Evolutionary conservation across 1,140 invertebrate genomes (phyloP).

Genomic region (Halesus radiatus): DNA sequence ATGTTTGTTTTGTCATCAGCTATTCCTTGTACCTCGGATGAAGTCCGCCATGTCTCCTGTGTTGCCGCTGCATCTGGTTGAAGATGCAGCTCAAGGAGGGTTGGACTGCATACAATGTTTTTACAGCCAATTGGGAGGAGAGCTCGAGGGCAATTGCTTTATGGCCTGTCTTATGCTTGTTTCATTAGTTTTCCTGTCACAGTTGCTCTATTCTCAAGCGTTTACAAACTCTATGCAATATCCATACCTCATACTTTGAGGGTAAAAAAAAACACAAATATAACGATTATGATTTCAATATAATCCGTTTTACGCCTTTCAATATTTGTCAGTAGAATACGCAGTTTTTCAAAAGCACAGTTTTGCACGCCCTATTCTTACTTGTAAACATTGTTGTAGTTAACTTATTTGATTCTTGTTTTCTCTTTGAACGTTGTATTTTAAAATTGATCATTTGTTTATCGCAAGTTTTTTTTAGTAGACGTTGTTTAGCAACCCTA

Average conservation of each 20-base stretch:
- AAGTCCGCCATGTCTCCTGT: conserved; percentile 22
- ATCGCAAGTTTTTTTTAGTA: conserved; percentile 34
- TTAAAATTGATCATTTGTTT: conserved; percentile 36
- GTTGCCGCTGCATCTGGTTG: conserved; percentile 6
- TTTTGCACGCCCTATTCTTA: conserved; percentile 39
- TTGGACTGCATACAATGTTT: conserved; percentile 35
- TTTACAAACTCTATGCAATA: conserved; percentile 3
- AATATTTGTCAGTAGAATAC: conserved; percentile 25
- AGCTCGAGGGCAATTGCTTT: conserved; percentile 25
- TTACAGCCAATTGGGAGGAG: conserved; percentile 38
- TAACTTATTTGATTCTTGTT: conserved; percentile 28
- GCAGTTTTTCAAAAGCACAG: conserved; percentile 34
- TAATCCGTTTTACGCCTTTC: conserved; percentile 19
- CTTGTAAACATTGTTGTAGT: conserved; percentile 32
- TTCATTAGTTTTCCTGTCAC: conserved; percentile 27
- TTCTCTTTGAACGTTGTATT: conserved; percentile 38
- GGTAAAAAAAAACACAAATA: background rate
- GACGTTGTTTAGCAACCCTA: conserved; percentile 46
- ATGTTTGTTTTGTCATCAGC: conserved; percentile 37
- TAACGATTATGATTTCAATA: conserved; percentile 1
- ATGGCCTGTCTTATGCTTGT: conserved; percentile 38
- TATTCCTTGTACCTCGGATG: conserved; percentile 30
- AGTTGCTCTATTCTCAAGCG: conserved; percentile 12
- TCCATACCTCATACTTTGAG: conserved; percentile 21
- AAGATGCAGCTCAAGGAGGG: conserved; percentile 12